Conservation (phyloP, 2,113 vertebrate species). For the Herpetotheres cachinnans region DNA sequence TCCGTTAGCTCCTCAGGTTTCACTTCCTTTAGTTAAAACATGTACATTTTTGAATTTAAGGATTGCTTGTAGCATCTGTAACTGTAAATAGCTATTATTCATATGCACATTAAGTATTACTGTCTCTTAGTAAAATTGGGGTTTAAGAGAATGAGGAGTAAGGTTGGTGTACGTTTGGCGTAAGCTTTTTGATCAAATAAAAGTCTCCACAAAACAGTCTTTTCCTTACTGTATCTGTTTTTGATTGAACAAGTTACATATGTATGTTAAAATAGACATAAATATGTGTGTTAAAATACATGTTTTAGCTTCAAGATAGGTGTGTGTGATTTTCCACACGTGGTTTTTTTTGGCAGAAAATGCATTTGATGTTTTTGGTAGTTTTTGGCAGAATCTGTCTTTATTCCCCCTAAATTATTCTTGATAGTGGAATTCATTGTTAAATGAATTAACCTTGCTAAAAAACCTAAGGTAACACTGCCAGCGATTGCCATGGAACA, state of each 20-base stretch:
- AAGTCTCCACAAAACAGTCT: neutral
- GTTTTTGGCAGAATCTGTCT: neutral
- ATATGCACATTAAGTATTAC: neutral
- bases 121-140: neutral
- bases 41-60: neutral
- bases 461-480: neutral
- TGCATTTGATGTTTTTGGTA: neutral
- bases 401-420: neutral
- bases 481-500: neutral
- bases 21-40: neutral
- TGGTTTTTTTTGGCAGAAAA: neutral
- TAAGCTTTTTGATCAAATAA: neutral
- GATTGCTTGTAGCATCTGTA: neutral
- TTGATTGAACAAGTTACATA: neutral
- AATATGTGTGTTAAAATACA: neutral
- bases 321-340: neutral
- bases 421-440: neutral
- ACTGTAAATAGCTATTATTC: neutral
- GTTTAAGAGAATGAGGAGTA: neutral
- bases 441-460: neutral
- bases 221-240: neutral
- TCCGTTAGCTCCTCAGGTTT: neutral
- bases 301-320: neutral
- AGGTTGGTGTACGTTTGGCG: neutral
- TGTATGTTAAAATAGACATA: neutral